A percentile compares a stretch with the other conserved stretches of the same genome.
phyloP scores from a whole-genome alignment of 2,797 vertebrate genomes.

The Malurus splendens region DNA sequence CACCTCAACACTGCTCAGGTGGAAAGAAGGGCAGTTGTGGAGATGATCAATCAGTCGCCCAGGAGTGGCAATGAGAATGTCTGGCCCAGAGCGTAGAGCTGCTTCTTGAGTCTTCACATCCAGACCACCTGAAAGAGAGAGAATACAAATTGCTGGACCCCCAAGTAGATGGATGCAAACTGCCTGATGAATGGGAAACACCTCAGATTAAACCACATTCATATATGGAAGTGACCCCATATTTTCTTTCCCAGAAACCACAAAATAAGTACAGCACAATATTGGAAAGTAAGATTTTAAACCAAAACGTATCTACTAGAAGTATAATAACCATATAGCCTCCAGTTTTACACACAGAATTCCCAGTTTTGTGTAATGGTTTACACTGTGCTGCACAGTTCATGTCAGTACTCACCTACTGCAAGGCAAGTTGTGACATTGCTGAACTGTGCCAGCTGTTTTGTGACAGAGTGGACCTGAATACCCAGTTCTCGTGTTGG shows the following conservation, averaged over 20 bases:
- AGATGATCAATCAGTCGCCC: conserved; percentile 94
- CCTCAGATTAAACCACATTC: not conserved
- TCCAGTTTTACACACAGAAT: not conserved
- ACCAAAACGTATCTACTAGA: not conserved
- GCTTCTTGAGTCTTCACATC: conserved; percentile 94
- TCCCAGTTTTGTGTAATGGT: rapidly evolving
- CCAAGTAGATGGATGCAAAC: not conserved
- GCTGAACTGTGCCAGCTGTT: conserved; percentile 91
- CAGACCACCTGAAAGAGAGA: conserved; percentile 78
- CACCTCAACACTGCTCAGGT: conserved; percentile 88
- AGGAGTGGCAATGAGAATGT: conserved; percentile 92
- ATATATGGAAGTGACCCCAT: not conserved
- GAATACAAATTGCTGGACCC: not conserved
- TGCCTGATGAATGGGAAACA: not conserved
- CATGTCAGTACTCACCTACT: conserved; percentile 79
- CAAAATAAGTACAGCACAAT: not conserved
- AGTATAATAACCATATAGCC: not conserved
- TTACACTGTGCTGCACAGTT: not conserved
- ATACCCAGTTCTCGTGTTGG: conserved; percentile 96
- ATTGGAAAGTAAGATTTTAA: not conserved
- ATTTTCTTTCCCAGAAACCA: not conserved
- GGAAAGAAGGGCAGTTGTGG: conserved; percentile 95
- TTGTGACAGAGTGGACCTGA: conserved; percentile 91
- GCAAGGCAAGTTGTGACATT: conserved; percentile 85
- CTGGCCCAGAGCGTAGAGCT: conserved; percentile 85